Conservation (phyloP, 53 echinoderm and acorn worm genomes). For the Patiria pectinifera region DNA sequence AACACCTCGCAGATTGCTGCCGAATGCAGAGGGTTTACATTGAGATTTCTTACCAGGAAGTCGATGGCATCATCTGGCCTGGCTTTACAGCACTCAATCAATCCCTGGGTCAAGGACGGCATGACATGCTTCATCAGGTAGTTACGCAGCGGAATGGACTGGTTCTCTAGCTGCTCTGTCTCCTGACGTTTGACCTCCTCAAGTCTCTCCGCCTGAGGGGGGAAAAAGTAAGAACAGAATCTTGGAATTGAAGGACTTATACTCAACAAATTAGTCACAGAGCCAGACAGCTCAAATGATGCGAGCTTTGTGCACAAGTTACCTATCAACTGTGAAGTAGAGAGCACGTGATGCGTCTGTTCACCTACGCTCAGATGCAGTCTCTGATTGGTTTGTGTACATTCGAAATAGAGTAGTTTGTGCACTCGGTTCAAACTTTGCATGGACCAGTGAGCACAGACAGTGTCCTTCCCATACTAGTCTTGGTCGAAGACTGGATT, state of each 20-base stretch:
- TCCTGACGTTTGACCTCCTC: conserved; percentile 97
- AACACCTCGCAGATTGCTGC: neutral
- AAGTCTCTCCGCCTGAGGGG: conserved; percentile 71
- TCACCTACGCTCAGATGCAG: too few species aligned
- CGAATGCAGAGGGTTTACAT: neutral
- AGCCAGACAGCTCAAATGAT: neutral
- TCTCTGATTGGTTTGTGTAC: too few species aligned
- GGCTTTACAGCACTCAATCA: conserved; percentile 98
- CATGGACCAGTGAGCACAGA: too few species aligned
- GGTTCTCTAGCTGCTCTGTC: conserved; percentile 93
- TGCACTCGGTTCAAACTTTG: too few species aligned
- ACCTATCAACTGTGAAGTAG: too few species aligned
- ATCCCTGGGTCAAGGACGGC: conserved; percentile 96
- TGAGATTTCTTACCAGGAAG: conserved; percentile 82
- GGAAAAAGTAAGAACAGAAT: neutral
- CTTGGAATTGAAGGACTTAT: neutral
- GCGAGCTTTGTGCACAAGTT: too few species aligned
- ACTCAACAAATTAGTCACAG: neutral
- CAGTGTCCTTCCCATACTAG: too few species aligned
- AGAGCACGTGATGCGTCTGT: too few species aligned
- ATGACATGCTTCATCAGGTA: conserved; percentile 99
- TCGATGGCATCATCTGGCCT: conserved; percentile 99
- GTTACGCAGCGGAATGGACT: conserved; percentile 96
- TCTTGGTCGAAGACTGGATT: too few species aligned
- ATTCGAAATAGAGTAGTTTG: too few species aligned